Percentiles rank a stretch among this genome's conserved stretches.
These are phyloP conservation scores for Diplolepis rosae DNA, from an alignment of 2,888 invertebrate genomes.

Conservation along the genomic window DNA sequence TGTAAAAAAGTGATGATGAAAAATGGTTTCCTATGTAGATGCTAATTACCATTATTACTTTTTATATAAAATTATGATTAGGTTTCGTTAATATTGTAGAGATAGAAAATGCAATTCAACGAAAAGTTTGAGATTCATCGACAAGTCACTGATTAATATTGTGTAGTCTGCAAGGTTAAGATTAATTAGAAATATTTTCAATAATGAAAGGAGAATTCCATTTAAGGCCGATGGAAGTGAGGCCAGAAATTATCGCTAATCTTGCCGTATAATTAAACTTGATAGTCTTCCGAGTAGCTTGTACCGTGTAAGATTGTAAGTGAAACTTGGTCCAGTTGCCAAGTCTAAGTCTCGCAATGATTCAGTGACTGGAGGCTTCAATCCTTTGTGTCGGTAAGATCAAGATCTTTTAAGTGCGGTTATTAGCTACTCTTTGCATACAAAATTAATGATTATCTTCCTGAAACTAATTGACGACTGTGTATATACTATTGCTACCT, in stretches of 20 bases:
- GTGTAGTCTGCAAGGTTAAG: conserved; percentile 6
- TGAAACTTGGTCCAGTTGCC: conserved; percentile 29
- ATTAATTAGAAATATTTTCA: background rate
- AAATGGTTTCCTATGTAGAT: too few relatives aligned
- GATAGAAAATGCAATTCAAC: background rate
- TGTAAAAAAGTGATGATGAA: too few relatives aligned
- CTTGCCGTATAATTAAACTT: conserved; percentile 17
- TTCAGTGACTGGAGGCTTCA: conserved; percentile 23
- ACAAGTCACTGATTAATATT: too few relatives aligned
- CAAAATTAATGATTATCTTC: background rate
- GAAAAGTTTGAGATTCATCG: background rate
- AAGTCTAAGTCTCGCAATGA: background rate
- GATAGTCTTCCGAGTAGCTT: conserved; percentile 23
- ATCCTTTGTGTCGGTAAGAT: conserved; percentile 13
- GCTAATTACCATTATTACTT: too few relatives aligned
- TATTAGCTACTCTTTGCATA: conserved; percentile 27
- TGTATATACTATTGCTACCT: background rate
- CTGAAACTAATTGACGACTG: conserved; percentile 2
- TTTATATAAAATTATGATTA: too few relatives aligned
- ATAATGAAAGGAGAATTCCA: conserved; percentile 10
- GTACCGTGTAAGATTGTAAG: background rate
- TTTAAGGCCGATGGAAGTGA: conserved; percentile 10
- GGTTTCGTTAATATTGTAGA: too few relatives aligned
- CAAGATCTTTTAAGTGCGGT: conserved; percentile 18
- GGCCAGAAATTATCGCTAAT: conserved; percentile 15